phyloP scores from a whole-genome alignment of 1,140 invertebrate species.

The Drosophila baimaii region DNA sequence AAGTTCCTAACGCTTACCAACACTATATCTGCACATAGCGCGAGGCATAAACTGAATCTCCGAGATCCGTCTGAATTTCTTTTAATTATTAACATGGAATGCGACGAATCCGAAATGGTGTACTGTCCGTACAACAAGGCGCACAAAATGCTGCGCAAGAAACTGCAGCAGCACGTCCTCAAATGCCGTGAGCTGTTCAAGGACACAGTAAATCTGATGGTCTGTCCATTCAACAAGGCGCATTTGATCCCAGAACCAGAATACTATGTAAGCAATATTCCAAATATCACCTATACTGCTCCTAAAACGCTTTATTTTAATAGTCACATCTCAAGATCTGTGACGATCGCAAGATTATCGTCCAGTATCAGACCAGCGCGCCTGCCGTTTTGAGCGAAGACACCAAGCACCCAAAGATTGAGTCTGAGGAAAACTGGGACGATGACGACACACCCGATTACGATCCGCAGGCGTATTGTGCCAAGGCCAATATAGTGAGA shows the following conservation, averaged over 20 bases:
- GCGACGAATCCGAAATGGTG: constrained; percentile 58
- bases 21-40: neutral
- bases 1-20: neutral
- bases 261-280: constrained; percentile 51
- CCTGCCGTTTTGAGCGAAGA: constrained; percentile 46
- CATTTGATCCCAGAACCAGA: constrained; percentile 66
- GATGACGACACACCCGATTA: constrained; percentile 55
- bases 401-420: constrained; percentile 58
- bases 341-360: constrained; percentile 68
- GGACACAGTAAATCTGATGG: constrained; percentile 59
- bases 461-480: constrained; percentile 59
- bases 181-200: constrained; percentile 65
- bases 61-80: neutral
- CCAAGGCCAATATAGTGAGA: constrained; percentile 56
- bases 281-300: neutral
- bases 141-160: constrained; percentile 69
- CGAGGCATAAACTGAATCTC: neutral
- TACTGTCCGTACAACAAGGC: constrained; percentile 68
- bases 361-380: constrained; percentile 56
- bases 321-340: constrained; percentile 63
- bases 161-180: constrained; percentile 62
- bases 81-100: constrained; percentile 20
- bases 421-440: constrained; percentile 72
- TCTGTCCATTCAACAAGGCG: constrained; percentile 66
- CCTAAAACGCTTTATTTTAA: too few relatives aligned